phyloP scores from a whole-genome alignment of 1,140 invertebrate genomes.

The Bacillus rossius region DNA sequence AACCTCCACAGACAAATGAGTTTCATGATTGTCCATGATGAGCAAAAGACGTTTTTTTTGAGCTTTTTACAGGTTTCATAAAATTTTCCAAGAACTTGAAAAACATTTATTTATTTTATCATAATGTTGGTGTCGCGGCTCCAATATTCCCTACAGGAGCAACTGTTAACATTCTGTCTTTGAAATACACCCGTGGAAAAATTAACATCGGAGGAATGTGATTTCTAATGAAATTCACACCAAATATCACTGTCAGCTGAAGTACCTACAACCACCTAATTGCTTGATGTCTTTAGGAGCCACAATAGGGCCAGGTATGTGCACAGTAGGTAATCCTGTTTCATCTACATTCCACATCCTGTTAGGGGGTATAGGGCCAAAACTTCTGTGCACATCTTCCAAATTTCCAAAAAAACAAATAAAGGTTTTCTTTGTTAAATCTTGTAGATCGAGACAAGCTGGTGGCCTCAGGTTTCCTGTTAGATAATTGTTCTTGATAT shows the following conservation, averaged over 20 bases:
- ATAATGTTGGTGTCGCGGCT: neutral
- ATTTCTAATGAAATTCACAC: slow-evolving; percentile 36
- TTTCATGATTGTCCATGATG: neutral
- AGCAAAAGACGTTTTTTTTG: neutral
- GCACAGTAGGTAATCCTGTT: too few species aligned
- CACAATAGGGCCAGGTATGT: slow-evolving; percentile 30
- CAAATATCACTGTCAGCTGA: slow-evolving; percentile 29
- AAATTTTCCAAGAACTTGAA: neutral
- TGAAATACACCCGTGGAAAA: neutral
- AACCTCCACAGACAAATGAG: neutral
- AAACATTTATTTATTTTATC: neutral
- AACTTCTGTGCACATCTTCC: neutral
- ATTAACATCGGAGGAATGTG: neutral
- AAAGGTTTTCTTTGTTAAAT: too few species aligned
- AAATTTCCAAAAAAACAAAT: too few species aligned
- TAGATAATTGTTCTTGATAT: too few species aligned
- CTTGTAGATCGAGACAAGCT: too few species aligned
- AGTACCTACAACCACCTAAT: slow-evolving; percentile 31
- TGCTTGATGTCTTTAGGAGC: slow-evolving; percentile 31
- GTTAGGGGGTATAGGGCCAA: slow-evolving; percentile 9
- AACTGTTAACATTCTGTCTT: neutral
- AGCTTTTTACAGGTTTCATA: neutral
- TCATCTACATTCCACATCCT: slow-evolving; percentile 38
- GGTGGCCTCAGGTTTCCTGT: too few species aligned
- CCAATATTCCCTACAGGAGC: neutral